These are phyloP conservation scores for Drosophila jambulina DNA, from an alignment of 1,140 invertebrate genomes.

Conservation along the genomic window DNA sequence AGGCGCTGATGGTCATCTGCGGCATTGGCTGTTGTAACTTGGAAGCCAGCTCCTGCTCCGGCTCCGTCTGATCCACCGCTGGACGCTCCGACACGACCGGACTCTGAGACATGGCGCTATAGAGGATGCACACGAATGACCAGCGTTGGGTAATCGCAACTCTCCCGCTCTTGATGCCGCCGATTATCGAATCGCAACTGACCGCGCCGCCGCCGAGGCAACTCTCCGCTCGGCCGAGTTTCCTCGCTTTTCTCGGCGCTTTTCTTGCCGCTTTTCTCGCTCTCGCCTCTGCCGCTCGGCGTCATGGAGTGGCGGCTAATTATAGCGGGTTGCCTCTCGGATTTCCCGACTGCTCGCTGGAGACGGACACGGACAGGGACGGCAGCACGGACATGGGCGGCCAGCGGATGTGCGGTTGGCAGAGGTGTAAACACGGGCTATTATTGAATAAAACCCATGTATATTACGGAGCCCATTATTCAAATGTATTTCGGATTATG, in stretches of 20 bases:
- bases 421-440: conserved; percentile 14
- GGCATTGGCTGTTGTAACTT: conserved; percentile 32
- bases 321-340: conserved; percentile 26
- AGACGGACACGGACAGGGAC: conserved; percentile 25
- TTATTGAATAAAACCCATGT: conserved; percentile 1
- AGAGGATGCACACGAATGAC: conserved; percentile 2
- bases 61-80: conserved; percentile 2
- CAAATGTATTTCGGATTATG: not conserved
- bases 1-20: conserved; percentile 66
- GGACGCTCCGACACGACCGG: not conserved
- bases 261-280: not conserved
- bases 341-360: conserved; percentile 31
- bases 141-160: conserved; percentile 31
- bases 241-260: conserved; percentile 23
- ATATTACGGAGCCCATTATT: not conserved
- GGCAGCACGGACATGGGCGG: conserved; percentile 11
- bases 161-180: conserved; percentile 23
- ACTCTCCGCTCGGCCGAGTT: conserved; percentile 20
- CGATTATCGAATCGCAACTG: conserved; percentile 60
- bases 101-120: conserved; percentile 6
- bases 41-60: not conserved
- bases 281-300: not conserved
- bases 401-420: conserved; percentile 10
- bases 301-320: conserved; percentile 21
- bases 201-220: conserved; percentile 18